Evolutionary conservation across 2,113 vertebrate genomes (phyloP), one percentile per base, ranked within the genome.

Genomic region (Ceratotherium simum): DNA sequence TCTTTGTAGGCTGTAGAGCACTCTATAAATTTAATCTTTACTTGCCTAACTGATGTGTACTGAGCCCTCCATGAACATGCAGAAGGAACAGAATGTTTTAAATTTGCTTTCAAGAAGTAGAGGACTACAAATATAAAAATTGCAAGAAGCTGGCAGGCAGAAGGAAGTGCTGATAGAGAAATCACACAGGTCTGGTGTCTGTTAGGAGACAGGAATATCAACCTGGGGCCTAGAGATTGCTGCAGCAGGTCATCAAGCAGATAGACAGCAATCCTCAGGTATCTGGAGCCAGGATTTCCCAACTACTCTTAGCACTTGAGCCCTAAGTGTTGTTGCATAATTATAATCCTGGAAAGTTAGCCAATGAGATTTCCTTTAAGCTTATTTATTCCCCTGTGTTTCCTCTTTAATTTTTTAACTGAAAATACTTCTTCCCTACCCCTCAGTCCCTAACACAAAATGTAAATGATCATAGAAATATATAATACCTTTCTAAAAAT

Each of bases 271-370:
- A n/a, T 7, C 46, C 73, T 69, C 51, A 93, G 91, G 85, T 87
- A 88, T 4, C 21, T 95, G 31, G 65, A 87, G 79, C 86, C 58
- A 64, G 33, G 70, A 90, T 91, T 97, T 97, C 88, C 98, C 94
- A 95, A 86, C 76, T 27, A 36, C 48, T 91, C 85, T 29, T 90
- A 78, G 18, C 36, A 81, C 12, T 11, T 36, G 36, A 89, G 60
- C 27, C 78, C n/a, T 60, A 73, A n/a, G 42, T 33, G 70, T 56
- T 65, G 25, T 0, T 85, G 82, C 8, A 54, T 87, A 96, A 78
- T 72, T 79, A 75, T 69, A 84, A 75, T 89, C 54, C 86, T 91
- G 56, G 65, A 79, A 86, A 87, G 86, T 31, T 25, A 83, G 84
- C 46, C 48, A 73, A 73, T 27, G 27, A 73, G 48, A 90, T 69